Base-by-base conservation (phyloP, 2,797 vertebrate species). In the Sebastes cheni region DNA sequence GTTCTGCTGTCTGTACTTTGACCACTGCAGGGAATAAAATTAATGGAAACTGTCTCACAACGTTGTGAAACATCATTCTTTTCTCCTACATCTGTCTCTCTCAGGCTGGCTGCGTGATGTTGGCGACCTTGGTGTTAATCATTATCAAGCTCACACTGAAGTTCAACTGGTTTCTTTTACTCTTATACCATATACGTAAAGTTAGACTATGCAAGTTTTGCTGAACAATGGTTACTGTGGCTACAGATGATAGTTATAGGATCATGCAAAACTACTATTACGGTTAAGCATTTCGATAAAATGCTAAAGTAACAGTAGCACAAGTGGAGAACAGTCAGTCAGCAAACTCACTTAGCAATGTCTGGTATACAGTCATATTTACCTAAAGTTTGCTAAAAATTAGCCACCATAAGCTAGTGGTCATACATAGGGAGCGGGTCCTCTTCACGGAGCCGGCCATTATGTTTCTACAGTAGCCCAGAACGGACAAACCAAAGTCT, bases 11-110 rank as follows among this genome's bases (percentile, higher is more conserved):
- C 54, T 75, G 71, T 59, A 67, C n/a, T 46, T 58, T 61, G 71
- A 87, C 75, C 42, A 30, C 25, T 61, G 58, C 20, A 67, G 56
- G 56, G 10, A 56, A 23, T 34, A 0, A 27, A 85, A 75, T 72
- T 5, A 81, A 79, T 77, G 55, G 52, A 76, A 68, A 56, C 54
- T 72, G 56, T 25, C 56, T 10, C 36, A 36, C 29, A 75, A 46
- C 22, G 55, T 2, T 20, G 54, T 58, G 23, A 30, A 70, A 20
- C 4, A 20, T 5, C 5, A 11, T 23, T 67, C 5, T 22, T 72
- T 56, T 29, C 50, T 52, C 50, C 50, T 52, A 20, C 4, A 50
- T n/a, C 1, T 54, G 36, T 39, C 27, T 32, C 14, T 18, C 3
- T 50, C 16, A 50, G 46, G 46, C 46, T 18, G 46, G 46, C 46